Evolutionary conservation across 1,140 invertebrate species (phyloP), one percentile per base, ranked within the genome.

Genomic region (Aradophagus sp.): DNA sequence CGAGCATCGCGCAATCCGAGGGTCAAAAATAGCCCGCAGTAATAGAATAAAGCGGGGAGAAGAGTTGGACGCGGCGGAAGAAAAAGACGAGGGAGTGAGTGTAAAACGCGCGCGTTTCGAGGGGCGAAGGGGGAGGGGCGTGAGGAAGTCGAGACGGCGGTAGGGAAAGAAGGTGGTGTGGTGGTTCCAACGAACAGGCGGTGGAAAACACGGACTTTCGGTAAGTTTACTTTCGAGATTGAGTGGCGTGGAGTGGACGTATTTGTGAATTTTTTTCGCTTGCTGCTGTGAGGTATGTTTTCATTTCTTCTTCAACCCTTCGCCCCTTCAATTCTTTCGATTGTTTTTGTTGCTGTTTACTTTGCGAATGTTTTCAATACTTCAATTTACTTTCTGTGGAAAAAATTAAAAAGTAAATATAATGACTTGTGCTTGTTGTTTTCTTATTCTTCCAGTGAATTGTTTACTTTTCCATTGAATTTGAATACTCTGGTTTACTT

Each of bases 111-210:
- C 16, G 55, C 35, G 55, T 34, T 15, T n/a, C n/a, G n/a, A n/a
- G n/a, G n/a, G n/a, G n/a, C n/a, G n/a, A n/a, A n/a, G n/a, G n/a
- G n/a, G n/a, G n/a, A n/a, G n/a, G n/a, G 58, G 66, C 42, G 50
- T 55, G 31, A 48, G 66, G 56, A 69, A 59, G 53, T 50, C 55
- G 55, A 55, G 56, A 15, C 20, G 34, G 56, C 48, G 56, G 66
- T 67, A 67, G 63, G 63, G 63, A 67, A 67, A 56, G 55, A 62
- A 68, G 58, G 66, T 56, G 56, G 66, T 62, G 50, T n/a, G n/a
- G n/a, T n/a, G n/a, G n/a, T n/a, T n/a, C n/a, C n/a, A 42, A 53
- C 62, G 29, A 55, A 55, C 39, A 56, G 53, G 42, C 34, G 56
- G 48, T 56, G 20, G 66, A 70, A 70, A 70, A 70, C 58, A 48